Conservation (phyloP, 2,888 invertebrate species). For the Allacma fusca region DNA sequence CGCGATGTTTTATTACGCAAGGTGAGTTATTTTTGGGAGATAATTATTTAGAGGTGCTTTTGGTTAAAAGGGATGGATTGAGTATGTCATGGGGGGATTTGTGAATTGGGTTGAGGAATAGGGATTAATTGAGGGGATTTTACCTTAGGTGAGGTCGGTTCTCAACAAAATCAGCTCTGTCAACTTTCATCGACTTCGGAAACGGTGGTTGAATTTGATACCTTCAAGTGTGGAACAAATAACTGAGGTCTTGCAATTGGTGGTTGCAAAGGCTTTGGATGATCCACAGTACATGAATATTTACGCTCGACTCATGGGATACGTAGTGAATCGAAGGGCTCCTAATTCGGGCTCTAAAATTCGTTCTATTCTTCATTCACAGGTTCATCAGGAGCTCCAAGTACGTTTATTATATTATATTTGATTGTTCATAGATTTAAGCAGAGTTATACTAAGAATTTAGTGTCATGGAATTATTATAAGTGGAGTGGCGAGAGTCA, state of each 20-base stretch:
- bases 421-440: too few relatives aligned
- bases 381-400: slow-evolving; percentile 55
- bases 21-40: slow-evolving; percentile 36
- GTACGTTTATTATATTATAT: slow-evolving; percentile 30
- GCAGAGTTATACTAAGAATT: too few relatives aligned
- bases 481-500: too few relatives aligned
- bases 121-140: too few relatives aligned
- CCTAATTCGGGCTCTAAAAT: slow-evolving; percentile 47
- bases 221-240: slow-evolving; percentile 50
- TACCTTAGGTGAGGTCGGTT: slow-evolving; percentile 58
- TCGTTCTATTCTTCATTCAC: slow-evolving; percentile 54
- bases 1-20: slow-evolving; percentile 58
- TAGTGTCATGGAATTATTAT: not conserved
- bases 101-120: too few relatives aligned
- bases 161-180: slow-evolving; percentile 60
- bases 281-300: slow-evolving; percentile 60
- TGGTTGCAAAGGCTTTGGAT: slow-evolving; percentile 57
- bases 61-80: not conserved
- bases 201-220: slow-evolving; percentile 57
- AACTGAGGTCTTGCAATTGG: slow-evolving; percentile 55
- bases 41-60: not conserved
- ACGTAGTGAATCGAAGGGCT: slow-evolving; percentile 50
- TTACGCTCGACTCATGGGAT: slow-evolving; percentile 58
- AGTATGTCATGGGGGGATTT: too few relatives aligned
- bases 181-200: slow-evolving; percentile 56